Conservation (phyloP, 2,797 vertebrate species). For the Arctocebus calabarensis region DNA sequence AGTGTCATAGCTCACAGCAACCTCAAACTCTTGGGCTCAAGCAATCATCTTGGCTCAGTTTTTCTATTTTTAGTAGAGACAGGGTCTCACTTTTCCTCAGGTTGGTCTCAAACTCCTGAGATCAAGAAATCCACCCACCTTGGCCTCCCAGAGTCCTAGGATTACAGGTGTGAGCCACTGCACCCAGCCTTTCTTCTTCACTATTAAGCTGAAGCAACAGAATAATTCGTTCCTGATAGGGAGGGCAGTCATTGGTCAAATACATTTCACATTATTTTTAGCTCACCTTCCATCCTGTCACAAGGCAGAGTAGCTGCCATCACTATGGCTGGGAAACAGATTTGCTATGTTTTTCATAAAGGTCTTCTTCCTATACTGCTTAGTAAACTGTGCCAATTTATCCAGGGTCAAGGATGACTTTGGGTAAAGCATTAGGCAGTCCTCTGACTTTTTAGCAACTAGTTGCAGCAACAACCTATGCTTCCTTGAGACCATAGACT, state of each 20-base stretch:
- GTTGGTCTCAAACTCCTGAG: no score
- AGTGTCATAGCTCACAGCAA: no score
- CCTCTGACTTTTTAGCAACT: background rate
- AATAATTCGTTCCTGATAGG: background rate
- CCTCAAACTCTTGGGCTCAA: no score
- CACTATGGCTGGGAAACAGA: background rate
- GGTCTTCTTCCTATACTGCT: conserved; percentile 5
- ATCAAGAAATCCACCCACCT: no score
- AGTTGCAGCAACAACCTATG: background rate
- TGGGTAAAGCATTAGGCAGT: background rate
- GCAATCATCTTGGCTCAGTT: no score
- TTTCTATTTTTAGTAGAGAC: no score
- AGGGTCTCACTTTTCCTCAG: no score
- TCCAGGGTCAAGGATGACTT: background rate
- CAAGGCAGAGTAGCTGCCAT: background rate
- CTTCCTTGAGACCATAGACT: background rate
- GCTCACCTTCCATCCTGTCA: background rate
- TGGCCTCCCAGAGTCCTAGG: no score
- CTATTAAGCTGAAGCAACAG: conserved; percentile 30
- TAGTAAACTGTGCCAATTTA: background rate
- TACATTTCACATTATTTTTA: conserved; percentile 57
- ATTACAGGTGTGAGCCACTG: no score
- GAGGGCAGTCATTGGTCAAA: conserved; percentile 30
- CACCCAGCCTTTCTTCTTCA: background rate
- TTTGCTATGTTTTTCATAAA: conserved; percentile 7